A percentile compares a stretch with the other conserved stretches of the same genome.
These are phyloP conservation scores for Megatriorchis doriae DNA, from an alignment of 2,113 vertebrate genomes.

Conservation along the genomic window DNA sequence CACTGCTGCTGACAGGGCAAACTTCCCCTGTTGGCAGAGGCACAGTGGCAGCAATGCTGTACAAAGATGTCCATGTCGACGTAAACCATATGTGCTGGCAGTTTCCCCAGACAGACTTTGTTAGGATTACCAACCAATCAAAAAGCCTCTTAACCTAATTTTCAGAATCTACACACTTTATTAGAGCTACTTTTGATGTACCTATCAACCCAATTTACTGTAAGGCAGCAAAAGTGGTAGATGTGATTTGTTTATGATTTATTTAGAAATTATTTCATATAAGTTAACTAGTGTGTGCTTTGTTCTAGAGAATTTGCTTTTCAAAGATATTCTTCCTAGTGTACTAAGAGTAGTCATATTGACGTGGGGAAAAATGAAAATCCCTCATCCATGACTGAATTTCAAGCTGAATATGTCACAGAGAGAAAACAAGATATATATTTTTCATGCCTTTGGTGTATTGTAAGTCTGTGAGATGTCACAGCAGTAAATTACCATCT, in stretches of 20 bases:
- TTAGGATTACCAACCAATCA: neutral
- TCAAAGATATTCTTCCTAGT: neutral
- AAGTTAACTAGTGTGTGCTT: neutral
- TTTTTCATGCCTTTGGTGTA: neutral
- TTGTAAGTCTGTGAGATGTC: neutral
- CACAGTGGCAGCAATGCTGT: fast-evolving
- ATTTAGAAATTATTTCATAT: neutral
- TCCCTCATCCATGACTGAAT: neutral
- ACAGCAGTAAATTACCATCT: neutral
- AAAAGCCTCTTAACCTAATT: neutral
- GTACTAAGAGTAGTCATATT: neutral
- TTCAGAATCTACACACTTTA: neutral
- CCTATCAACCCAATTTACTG: neutral
- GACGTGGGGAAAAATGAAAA: neutral
- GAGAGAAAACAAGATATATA: neutral
- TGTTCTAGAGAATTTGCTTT: neutral
- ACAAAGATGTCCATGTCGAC: neutral
- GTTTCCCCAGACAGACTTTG: neutral
- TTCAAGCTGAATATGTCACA: neutral
- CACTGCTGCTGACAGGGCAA: neutral
- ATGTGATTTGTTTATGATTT: neutral
- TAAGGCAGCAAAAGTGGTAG: neutral
- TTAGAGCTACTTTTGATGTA: neutral
- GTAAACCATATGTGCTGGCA: fast-evolving
- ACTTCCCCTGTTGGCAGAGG: neutral